Conservation (phyloP, 2,888 invertebrate genomes). For the Torymus auratus region DNA sequence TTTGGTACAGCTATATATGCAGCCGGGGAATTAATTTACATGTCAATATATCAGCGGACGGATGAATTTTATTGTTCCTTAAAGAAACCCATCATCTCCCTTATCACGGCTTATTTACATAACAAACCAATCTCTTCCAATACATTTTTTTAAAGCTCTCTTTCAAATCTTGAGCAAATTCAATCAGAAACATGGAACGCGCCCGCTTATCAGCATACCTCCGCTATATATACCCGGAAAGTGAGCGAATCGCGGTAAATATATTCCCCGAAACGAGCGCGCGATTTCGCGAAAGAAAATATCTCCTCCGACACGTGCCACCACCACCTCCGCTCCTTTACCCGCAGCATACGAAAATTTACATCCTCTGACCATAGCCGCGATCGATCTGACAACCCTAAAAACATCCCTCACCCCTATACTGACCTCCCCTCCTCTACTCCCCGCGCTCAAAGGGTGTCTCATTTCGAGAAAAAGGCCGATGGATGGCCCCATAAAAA, state of each 20-base stretch:
- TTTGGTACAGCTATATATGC: too few relatives aligned
- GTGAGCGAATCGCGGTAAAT: conserved; percentile 3
- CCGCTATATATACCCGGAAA: conserved; percentile 4
- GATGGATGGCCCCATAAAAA: background rate
- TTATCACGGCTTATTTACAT: too few relatives aligned
- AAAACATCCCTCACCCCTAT: conserved; percentile 32
- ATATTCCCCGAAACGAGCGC: conserved; percentile 7
- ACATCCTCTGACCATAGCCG: conserved; percentile 23
- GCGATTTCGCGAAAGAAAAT: conserved; percentile 9
- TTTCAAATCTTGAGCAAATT: too few relatives aligned
- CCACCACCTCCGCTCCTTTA: conserved; percentile 14
- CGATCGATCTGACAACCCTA: conserved; percentile 64
- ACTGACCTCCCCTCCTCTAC: conserved; percentile 40
- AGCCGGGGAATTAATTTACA: too few relatives aligned
- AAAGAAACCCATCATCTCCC: too few relatives aligned
- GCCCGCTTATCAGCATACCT: background rate
- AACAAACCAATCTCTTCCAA: too few relatives aligned
- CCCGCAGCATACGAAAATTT: conserved; percentile 45
- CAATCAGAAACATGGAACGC: too few relatives aligned
- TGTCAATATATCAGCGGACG: too few relatives aligned
- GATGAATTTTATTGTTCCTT: too few relatives aligned
- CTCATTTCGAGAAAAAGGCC: background rate
- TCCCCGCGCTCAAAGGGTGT: conserved; percentile 27
- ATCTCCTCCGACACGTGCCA: conserved; percentile 9
- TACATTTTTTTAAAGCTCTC: too few relatives aligned